These are phyloP conservation scores for Watsonalla cultraria DNA, from an alignment of 2,888 invertebrate species.

Conservation along the genomic window DNA sequence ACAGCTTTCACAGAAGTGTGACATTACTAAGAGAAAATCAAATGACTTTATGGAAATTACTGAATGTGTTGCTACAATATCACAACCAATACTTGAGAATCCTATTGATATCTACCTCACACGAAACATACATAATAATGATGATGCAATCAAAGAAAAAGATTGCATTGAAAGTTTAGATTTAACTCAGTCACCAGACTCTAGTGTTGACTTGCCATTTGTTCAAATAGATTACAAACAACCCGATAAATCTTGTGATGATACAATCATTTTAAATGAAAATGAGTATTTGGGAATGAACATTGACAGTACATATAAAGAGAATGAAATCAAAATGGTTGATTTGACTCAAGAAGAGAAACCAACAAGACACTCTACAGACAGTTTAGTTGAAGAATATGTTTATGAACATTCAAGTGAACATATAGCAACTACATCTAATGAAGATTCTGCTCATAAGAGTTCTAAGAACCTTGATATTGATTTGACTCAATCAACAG, in stretches of 20 bases:
- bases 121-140: constrained; percentile 19
- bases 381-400: constrained; percentile 32
- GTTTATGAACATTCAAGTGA: constrained; percentile 37
- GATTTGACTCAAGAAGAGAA: constrained; percentile 24
- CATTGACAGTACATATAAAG: constrained; percentile 2
- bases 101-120: constrained; percentile 38
- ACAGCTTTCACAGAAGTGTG: constrained; percentile 22
- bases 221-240: constrained; percentile 30
- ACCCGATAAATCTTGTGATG: constrained; percentile 26
- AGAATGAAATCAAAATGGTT: constrained; percentile 8
- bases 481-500: constrained; percentile 52
- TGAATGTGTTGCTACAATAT: constrained; percentile 39
- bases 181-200: constrained; percentile 52
- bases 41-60: constrained; percentile 63
- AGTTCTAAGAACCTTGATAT: constrained; percentile 18
- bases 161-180: constrained; percentile 27
- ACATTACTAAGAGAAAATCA: constrained; percentile 39
- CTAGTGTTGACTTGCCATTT: constrained; percentile 44
- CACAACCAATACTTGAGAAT: constrained; percentile 24
- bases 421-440: not conserved
- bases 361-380: constrained; percentile 1
- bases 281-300: constrained; percentile 20
- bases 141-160: constrained; percentile 1
- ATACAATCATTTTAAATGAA: constrained; percentile 36
- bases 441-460: not conserved